Conservation (phyloP, 1,140 invertebrate genomes). For the Lepidurus arcticus region DNA sequence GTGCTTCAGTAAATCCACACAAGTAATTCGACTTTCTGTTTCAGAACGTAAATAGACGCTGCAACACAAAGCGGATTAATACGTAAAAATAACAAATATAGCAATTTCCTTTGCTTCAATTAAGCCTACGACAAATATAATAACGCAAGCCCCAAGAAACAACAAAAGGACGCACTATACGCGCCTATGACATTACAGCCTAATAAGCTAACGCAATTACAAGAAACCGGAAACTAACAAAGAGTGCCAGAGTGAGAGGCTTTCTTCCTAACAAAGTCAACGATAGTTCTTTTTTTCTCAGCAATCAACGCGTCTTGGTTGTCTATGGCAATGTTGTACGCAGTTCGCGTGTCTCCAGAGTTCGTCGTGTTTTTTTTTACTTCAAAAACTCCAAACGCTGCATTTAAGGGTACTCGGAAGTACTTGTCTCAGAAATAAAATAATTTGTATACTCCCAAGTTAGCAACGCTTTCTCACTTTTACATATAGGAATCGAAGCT, state of each 20-base stretch:
- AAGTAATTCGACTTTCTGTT: neutral
- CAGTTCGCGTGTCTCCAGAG: neutral
- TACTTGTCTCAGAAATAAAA: too few relatives aligned
- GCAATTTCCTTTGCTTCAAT: too few relatives aligned
- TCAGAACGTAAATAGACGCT: too few relatives aligned
- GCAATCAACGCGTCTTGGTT: neutral
- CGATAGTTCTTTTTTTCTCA: neutral
- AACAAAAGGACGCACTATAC: neutral
- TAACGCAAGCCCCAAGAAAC: neutral
- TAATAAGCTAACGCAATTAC: neutral
- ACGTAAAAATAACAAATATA: too few relatives aligned
- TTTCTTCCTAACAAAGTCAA: constrained; percentile 5
- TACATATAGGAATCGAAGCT: too few relatives aligned
- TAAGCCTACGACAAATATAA: too few relatives aligned
- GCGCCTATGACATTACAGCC: neutral
- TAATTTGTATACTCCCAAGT: too few relatives aligned
- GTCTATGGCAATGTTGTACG: neutral
- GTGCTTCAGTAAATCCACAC: neutral
- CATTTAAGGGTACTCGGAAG: too few relatives aligned
- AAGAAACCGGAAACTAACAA: neutral
- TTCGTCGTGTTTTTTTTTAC: too few relatives aligned
- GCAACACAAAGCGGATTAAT: too few relatives aligned
- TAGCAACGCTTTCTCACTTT: too few relatives aligned
- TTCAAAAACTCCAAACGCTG: too few relatives aligned
- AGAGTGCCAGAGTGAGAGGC: neutral